These are phyloP conservation scores for Rhingia rostrata DNA, from an alignment of 2,888 invertebrate species.

Conservation along the genomic window DNA sequence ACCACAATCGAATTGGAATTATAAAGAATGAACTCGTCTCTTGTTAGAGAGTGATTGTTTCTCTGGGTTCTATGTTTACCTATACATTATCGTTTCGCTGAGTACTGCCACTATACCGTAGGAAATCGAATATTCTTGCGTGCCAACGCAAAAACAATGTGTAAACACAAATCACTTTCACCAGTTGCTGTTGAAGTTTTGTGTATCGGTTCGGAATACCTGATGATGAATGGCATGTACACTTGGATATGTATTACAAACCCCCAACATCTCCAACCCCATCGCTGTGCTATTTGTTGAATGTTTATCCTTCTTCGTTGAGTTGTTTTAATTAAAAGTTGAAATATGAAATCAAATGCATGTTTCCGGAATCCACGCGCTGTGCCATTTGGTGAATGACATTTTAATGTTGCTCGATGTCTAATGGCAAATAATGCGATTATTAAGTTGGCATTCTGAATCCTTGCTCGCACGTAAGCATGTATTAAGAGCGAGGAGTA, in stretches of 20 bases:
- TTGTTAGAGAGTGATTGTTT: conserved; percentile 33
- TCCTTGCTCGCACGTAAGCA: conserved; percentile 16
- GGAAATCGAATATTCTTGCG: conserved; percentile 66
- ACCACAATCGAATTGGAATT: conserved; percentile 47
- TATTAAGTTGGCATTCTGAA: conserved; percentile 39
- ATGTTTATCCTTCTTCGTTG: conserved; percentile 28
- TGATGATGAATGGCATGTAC: conserved; percentile 47
- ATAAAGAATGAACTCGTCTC: conserved; percentile 37
- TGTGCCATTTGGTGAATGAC: conserved; percentile 69
- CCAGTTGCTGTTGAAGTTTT: conserved; percentile 60
- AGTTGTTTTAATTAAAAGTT: conserved; percentile 64
- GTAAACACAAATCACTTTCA: conserved; percentile 67
- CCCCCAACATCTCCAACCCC: not conserved
- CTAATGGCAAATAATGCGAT: conserved; percentile 46
- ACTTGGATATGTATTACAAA: conserved; percentile 3
- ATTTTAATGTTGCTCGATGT: conserved; percentile 47
- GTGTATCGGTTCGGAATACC: conserved; percentile 51
- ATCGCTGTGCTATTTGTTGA: conserved; percentile 20
- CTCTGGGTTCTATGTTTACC: conserved; percentile 50
- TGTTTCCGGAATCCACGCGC: conserved; percentile 44
- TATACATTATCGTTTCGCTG: conserved; percentile 61
- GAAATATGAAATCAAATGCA: conserved; percentile 68
- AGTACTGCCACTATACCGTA: not conserved
- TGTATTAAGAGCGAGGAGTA: not conserved
- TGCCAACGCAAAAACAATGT: conserved; percentile 63